Conservation (phyloP, 2,888 invertebrate species). For the Troides oblongomaculatus region DNA sequence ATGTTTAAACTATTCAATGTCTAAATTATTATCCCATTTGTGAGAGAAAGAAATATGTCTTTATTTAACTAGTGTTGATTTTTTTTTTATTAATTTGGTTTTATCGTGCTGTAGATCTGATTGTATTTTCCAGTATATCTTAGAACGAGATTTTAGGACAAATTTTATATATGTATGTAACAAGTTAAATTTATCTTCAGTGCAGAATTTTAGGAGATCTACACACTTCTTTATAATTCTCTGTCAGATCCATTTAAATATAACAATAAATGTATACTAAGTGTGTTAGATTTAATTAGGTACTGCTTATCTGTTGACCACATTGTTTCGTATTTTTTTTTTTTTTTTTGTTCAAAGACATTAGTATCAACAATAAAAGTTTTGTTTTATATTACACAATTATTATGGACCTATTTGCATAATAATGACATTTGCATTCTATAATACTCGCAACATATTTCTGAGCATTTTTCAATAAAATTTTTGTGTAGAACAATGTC, state of each 20-base stretch:
- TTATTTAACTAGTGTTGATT: conserved; percentile 28
- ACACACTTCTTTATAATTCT: conserved; percentile 59
- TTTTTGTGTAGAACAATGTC: background rate
- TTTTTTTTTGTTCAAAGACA: background rate
- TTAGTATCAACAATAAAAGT: background rate
- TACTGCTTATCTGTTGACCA: conserved; percentile 63
- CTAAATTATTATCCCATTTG: conserved; percentile 38
- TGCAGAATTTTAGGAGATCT: conserved; percentile 15
- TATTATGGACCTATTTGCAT: background rate
- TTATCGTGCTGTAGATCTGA: conserved; percentile 66
- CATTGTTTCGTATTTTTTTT: conserved; percentile 30
- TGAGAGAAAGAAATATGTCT: conserved; percentile 16
- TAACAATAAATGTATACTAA: conserved; percentile 47
- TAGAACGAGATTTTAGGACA: conserved; percentile 13
- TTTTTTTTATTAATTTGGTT: conserved; percentile 47
- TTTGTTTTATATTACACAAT: background rate
- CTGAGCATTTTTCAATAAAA: background rate
- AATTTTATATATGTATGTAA: conserved; percentile 18
- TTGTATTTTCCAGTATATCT: conserved; percentile 56
- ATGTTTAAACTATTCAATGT: conserved; percentile 36
- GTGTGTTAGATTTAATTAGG: conserved; percentile 52
- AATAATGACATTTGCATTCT: background rate
- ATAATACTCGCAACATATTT: background rate
- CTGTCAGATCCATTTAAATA: conserved; percentile 68
- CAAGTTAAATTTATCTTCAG: conserved; percentile 17